Base-by-base conservation (phyloP, 1,140 invertebrate genomes). In the Philopotamus ludificatus region DNA sequence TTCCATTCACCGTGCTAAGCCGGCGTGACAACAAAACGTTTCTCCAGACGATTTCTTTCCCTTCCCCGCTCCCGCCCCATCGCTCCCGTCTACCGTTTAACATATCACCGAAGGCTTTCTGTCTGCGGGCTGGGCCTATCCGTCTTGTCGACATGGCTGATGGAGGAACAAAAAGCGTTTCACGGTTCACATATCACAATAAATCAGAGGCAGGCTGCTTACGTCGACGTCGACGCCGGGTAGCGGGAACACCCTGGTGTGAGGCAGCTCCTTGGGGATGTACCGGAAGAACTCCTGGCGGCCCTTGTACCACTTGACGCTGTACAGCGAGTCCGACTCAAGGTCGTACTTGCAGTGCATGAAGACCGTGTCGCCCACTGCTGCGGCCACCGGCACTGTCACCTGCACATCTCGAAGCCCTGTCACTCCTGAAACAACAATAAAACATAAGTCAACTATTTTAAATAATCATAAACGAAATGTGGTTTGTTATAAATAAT, bases 291-390 rank as follows among this genome's bases (percentile, higher is more conserved):
- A 91, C 74, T 92, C 86, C 44, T 85, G 79, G n/a, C 81, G 78
- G n/a, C 89, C 87, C 73, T 89, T 90, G 77, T 93, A 92, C 89
- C 90, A 93, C 76, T 92, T 92, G 59, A 93, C 87, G 1, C 88
- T 87, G 76, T 93, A 92, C 1, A 92, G 78, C 9, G 81, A 77
- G 65, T 91, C 87, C 1, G 79, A 82, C 50, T 82, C 79, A 18
- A 84, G 73, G 65, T 88, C 84, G 75, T 87, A 89, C 60, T 82
- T 81, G 70, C 88, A 90, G 65, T 84, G 81, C 62, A 90, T 79
- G 21, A 79, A 79, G 9, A 84, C 85, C 16, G 80, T 81, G 20
- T 83, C 75, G 22, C 86, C 86, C 28, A 83, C 79, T 21, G 79
- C 83, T 39, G 86, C 85, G n/a, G 82, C 85, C 71, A 81, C 79